Conservation (phyloP, 1,140 invertebrate genomes). For the Mya arenaria region DNA sequence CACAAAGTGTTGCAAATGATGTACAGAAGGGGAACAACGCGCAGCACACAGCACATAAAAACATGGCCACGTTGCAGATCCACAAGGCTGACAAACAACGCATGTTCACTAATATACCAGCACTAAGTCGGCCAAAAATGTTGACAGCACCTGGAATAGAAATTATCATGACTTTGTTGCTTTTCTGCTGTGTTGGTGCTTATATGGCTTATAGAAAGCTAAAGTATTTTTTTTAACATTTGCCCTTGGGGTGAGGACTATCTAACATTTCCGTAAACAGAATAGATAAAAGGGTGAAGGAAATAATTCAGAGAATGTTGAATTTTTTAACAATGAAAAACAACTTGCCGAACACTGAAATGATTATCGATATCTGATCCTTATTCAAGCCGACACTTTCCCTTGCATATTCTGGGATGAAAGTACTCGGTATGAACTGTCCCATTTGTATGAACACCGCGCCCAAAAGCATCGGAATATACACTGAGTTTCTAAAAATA, state of each 20-base stretch:
- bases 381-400: not conserved
- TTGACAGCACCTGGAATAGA: constrained; percentile 40
- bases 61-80: constrained; percentile 36
- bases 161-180: too few relatives aligned
- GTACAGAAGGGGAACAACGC: constrained; percentile 17
- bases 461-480: constrained; percentile 30
- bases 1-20: constrained; percentile 6
- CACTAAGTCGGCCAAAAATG: constrained; percentile 32
- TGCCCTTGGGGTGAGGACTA: not conserved
- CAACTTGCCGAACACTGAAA: constrained; percentile 34
- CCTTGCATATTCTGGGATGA: constrained; percentile 48
- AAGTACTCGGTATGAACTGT: constrained; percentile 48
- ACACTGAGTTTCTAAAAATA: constrained; percentile 31
- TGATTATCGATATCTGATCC: constrained; percentile 8
- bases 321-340: too few relatives aligned
- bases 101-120: constrained; percentile 22
- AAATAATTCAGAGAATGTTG: too few relatives aligned
- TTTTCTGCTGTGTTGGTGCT: too few relatives aligned
- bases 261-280: too few relatives aligned
- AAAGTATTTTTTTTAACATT: too few relatives aligned
- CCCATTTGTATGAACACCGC: constrained; percentile 42
- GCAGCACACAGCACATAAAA: constrained; percentile 38
- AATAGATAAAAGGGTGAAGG: too few relatives aligned
- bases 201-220: too few relatives aligned
- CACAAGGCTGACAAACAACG: constrained; percentile 2